A percentile compares a stretch with the other conserved stretches of the same genome.
phyloP scores from a whole-genome alignment of 2,113 vertebrate genomes.

The Pollachius pollachius region DNA sequence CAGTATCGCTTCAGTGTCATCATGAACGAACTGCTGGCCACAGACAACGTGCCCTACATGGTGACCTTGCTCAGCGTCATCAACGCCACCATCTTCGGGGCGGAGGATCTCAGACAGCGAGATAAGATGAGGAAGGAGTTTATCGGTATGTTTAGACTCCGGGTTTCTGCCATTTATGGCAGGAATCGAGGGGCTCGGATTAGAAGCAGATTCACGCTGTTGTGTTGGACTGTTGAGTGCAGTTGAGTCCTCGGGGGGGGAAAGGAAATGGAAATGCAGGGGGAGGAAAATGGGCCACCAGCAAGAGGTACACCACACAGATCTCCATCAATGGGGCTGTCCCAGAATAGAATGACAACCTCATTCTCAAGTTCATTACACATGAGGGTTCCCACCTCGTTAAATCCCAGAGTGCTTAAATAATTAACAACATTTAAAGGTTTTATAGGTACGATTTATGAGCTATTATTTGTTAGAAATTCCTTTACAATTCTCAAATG shows the following conservation, averaged over 20 bases:
- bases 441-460: neutral
- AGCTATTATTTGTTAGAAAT: no score
- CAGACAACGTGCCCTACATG: slow-evolving; percentile 90
- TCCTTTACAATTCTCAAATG: no score
- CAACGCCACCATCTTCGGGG: slow-evolving; percentile 91
- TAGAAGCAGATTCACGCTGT: slow-evolving; percentile 13
- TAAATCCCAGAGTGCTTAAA: slow-evolving; percentile 9
- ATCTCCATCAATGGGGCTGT: slow-evolving; percentile 46
- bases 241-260: neutral
- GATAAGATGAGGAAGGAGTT: slow-evolving; percentile 91
- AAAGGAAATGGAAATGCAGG: slow-evolving; percentile 16
- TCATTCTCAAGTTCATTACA: slow-evolving; percentile 39
- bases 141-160: slow-evolving; percentile 75
- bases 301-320: slow-evolving; percentile 31
- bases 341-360: slow-evolving; percentile 62
- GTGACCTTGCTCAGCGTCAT: slow-evolving; percentile 90
- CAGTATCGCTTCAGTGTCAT: slow-evolving; percentile 96
- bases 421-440: slow-evolving; percentile 1
- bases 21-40: slow-evolving; percentile 86
- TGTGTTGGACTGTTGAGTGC: neutral
- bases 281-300: slow-evolving; percentile 36
- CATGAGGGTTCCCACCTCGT: slow-evolving; percentile 12
- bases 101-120: slow-evolving; percentile 83
- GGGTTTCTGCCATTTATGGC: neutral
- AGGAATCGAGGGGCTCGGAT: neutral